A percentile compares a stretch with the other conserved stretches of the same genome.
Evolutionary conservation across 2,797 vertebrate genomes (phyloP).

Genomic region (Holocentrus rufus): DNA sequence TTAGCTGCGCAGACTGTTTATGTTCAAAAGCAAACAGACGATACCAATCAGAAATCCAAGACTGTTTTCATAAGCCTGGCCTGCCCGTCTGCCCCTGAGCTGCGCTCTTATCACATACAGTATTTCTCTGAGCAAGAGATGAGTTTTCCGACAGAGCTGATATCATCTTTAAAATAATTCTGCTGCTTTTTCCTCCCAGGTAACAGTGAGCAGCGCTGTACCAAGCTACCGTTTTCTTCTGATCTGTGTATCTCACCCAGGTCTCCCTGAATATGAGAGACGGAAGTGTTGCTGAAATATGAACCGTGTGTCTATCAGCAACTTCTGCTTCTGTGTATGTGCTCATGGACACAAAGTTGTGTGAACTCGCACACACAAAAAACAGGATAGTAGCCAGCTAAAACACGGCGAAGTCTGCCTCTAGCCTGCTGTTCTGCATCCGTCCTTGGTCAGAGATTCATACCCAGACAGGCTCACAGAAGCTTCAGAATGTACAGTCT

Average conservation of each 20-base stretch:
- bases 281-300: conserved; percentile 61
- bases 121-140: conserved; percentile 41
- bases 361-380: conserved; percentile 2
- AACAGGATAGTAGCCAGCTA: background rate
- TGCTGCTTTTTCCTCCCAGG: conserved; percentile 36
- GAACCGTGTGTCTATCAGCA: conserved; percentile 15
- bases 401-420: background rate
- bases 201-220: conserved; percentile 37
- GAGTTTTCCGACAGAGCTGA: conserved; percentile 38
- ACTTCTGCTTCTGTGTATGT: conserved; percentile 22
- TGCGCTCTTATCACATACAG: conserved; percentile 52
- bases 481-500: conserved; percentile 8
- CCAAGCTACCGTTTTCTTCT: conserved; percentile 52
- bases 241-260: conserved; percentile 30
- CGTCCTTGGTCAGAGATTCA: conserved; percentile 6
- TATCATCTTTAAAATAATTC: conserved; percentile 61
- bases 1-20: background rate
- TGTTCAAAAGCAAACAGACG: conserved; percentile 39
- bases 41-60: conserved; percentile 49
- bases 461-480: background rate
- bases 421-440: conserved; percentile 1
- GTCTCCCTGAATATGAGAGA: conserved; percentile 43
- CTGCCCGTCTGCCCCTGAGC: conserved; percentile 22
- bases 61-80: conserved; percentile 47
- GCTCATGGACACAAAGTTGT: conserved; percentile 10